These are phyloP conservation scores for Lerista edwardsae DNA, from an alignment of 2,797 vertebrate species.

Conservation along the genomic window DNA sequence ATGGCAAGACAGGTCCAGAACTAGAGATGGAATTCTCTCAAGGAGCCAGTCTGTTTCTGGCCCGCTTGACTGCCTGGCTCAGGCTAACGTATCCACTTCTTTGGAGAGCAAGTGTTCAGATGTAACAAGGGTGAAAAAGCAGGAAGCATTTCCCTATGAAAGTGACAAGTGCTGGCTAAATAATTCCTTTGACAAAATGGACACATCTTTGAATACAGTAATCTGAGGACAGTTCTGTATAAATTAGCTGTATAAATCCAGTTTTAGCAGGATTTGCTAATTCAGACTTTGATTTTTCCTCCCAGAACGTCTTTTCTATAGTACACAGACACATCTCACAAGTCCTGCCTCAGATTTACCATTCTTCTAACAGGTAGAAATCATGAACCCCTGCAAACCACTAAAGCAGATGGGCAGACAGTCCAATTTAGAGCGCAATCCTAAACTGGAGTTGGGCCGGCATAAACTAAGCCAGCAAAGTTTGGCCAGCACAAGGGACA, in stretches of 20 bases:
- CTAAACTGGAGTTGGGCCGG: too few species aligned
- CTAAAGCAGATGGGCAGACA: not conserved
- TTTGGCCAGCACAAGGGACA: too few species aligned
- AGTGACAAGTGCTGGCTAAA: not conserved
- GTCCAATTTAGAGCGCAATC: too few species aligned
- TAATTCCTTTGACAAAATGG: slow-evolving; percentile 12
- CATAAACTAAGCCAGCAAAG: too few species aligned
- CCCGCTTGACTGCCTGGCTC: slow-evolving; percentile 83
- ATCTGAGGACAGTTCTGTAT: not conserved
- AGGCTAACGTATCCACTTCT: slow-evolving; percentile 84
- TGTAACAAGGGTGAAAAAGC: not conserved
- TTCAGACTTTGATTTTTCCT: not conserved
- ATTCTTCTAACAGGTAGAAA: not conserved
- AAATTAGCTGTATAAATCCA: not conserved
- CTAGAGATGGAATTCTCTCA: slow-evolving; percentile 86
- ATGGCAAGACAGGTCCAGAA: slow-evolving; percentile 81
- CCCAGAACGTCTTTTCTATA: not conserved
- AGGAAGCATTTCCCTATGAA: not conserved
- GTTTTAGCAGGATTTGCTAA: not conserved
- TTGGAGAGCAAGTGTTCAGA: not conserved
- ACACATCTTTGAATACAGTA: not conserved
- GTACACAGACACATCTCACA: not conserved
- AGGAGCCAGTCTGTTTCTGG: slow-evolving; percentile 85
- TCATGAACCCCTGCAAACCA: not conserved
- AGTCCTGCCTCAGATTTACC: not conserved